Base-by-base conservation (phyloP, 2,888 invertebrate genomes). In the Malachius bipustulatus region DNA sequence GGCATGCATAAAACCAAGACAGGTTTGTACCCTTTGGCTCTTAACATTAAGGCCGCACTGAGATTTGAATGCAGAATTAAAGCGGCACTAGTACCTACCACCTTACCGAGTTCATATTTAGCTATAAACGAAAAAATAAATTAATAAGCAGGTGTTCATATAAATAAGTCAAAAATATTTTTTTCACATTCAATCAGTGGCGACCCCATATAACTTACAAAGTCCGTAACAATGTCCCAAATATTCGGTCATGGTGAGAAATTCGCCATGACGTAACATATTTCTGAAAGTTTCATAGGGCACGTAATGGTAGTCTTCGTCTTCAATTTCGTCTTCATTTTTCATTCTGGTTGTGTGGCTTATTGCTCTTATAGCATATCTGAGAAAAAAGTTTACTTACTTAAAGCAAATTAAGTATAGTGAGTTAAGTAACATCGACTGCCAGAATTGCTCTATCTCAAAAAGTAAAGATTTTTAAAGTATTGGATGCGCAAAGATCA, bases 201-300 rank as follows among this genome's bases (percentile, higher is more conserved):
- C n/a, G n/a, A n/a, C n/a, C n/a, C n/a, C n/a, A n/a, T n/a, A n/a
- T n/a, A n/a, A 35, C 24, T 51, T 47, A 63, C 64, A 53, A 39
- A 66, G 57, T 35, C 65, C 66, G 45, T 60, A 65, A 39, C 53
- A 57, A 31, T 60, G 41, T 4, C 65, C 65, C 4, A 64, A 43
- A 14, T 53, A 39, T 42, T 63, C 62, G 12, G 59, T 55, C n/a
- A 60, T 52, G 1, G 61, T 54, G n/a, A 63, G 39, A 42, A 66
- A 64, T 35, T 60, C 54, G 9, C 65, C 65, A n/a, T 51, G 45
- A 16, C 56, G 49, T 2, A 59, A 46, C 53, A 65, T 56, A 8
- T 54, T 48, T 28, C 56, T 53, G 39, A 66, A 66, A 26, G 51
- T 40, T 35, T 59, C 55, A 6, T 52, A 43, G 2, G 47, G 43